Base-by-base conservation (phyloP, 2,113 vertebrate genomes). In the Donacobius atricapilla region DNA sequence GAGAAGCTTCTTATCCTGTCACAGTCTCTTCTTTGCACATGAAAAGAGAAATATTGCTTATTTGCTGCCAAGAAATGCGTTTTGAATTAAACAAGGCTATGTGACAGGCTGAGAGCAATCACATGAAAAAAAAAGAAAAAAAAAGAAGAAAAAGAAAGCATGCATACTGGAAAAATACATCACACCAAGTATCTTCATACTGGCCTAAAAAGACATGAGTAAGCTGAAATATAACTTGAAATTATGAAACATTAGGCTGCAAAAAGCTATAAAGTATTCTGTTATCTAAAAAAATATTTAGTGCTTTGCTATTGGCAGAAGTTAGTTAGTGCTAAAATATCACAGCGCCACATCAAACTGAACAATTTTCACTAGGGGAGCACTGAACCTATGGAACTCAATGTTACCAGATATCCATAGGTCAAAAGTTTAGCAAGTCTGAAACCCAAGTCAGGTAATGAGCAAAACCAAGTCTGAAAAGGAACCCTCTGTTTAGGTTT, bases 41-140 rank as follows among this genome's bases (percentile, higher is more conserved):
- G 90, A 96, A 96, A 96, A 95, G 92, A 92, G 88, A 96, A 96
- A 94, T 96, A 96, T 93, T 94, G 72, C 93, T 89, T 96, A 97
- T 97, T 95, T 96, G 83, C 92, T 97, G 96, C 96, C 96, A 97
- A 96, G 94, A 96, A 95, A 83, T 19, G 87, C 23, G 0, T 94
- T 94, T 96, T 93, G 94, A 95, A 96, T 97, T 96, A 94, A 93
- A 93, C 85, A 90, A 83, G 83, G 83, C n/a, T 0, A 79, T 71
- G 83, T 96, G 96, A 96, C 94, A 94, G 95, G 92, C 81, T 96
- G 83, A 90, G 81, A 92, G 90, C 80, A 96, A 96, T 96, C 92
- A 92, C 77, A 93, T 90, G 11, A 17, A 33, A 44, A 15, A 40
- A 33, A 10, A 30, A n/a, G 19, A 6, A 35, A 11, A 23, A n/a